These are phyloP conservation scores for human DNA, from an alignment of 2,113 vertebrate genomes.

Conservation along the genomic window GRCh38 chr9:101822501-101823000, in stretches of 20 bases:
- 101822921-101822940: background rate
- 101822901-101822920: background rate
- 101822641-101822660: background rate
- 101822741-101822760: background rate
- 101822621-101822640: background rate
- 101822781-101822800: background rate
- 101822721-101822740: background rate
- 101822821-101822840: background rate
- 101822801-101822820: background rate
- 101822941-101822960: background rate
- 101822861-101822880: background rate
- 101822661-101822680: background rate
- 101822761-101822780: background rate
- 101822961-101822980: background rate
- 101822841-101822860: background rate
- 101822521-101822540: background rate
- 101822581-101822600: background rate
- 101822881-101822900: conserved; percentile 9
- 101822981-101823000: background rate
- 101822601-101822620: background rate
- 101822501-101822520: background rate
- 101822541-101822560: background rate
- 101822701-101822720: background rate
- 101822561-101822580: background rate
- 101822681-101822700: background rate